A percentile compares a stretch with the other conserved stretches of the same genome.
Evolutionary conservation across 2,113 vertebrate genomes (phyloP).

Genomic region (Scomber scombrus): DNA sequence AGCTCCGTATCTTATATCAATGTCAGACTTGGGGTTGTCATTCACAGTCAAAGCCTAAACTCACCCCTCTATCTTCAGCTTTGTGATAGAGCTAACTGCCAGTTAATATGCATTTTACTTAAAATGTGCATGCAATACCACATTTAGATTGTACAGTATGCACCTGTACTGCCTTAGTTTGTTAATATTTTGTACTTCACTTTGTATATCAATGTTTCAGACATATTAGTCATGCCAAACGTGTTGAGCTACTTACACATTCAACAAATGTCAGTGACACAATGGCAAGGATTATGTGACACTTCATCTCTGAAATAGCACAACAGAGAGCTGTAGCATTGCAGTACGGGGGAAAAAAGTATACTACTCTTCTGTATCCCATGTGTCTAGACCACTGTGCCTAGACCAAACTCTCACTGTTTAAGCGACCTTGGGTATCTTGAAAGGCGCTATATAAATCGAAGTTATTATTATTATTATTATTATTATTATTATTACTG

Average conservation of each 20-base stretch:
- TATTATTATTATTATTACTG: too few species aligned
- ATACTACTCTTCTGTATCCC: slow-evolving; percentile 28
- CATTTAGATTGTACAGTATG: not conserved
- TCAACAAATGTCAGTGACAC: slow-evolving; percentile 28
- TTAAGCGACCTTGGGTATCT: too few species aligned
- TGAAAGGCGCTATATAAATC: too few species aligned
- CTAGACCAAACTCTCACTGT: too few species aligned
- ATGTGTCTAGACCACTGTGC: slow-evolving; percentile 52
- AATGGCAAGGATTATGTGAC: slow-evolving; percentile 31
- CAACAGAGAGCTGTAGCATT: slow-evolving; percentile 22
- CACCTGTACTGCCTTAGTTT: not conserved
- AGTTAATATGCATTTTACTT: not conserved
- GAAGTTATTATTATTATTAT: too few species aligned
- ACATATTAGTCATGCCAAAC: slow-evolving; percentile 5
- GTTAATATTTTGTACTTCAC: not conserved
- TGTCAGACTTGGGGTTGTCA: slow-evolving; percentile 52
- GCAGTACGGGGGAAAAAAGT: slow-evolving; percentile 37
- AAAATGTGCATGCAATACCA: not conserved
- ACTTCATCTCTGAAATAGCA: slow-evolving; percentile 4
- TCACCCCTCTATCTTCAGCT: slow-evolving; percentile 10
- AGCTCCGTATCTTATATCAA: slow-evolving; percentile 67
- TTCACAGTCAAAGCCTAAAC: slow-evolving; percentile 41
- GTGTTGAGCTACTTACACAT: slow-evolving; percentile 18
- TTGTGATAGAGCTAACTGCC: not conserved
- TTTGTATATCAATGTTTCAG: slow-evolving; percentile 8